Evolutionary conservation across 2,113 vertebrate species (phyloP), one percentile per base, ranked within the genome.

Genomic region (Bostrychus sinensis): DNA sequence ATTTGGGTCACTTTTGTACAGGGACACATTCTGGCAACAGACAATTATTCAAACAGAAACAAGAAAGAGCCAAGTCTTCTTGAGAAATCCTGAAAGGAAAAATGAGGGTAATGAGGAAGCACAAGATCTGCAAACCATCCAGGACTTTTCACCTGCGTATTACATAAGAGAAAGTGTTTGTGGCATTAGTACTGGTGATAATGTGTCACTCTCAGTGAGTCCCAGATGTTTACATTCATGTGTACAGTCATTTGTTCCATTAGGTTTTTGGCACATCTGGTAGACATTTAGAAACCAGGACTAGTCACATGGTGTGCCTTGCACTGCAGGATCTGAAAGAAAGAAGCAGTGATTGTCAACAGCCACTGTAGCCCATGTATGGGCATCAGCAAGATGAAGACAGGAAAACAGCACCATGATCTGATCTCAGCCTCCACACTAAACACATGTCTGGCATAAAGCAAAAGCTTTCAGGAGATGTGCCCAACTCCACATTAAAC

Each of bases 281-380:
- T 61, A 78, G 39, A 78, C 50, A 81, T 81, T 75, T 70, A 46
- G 72, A 76, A 65, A 59, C 62, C 53, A 13, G 25, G 14, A 68
- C 42, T 25, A 39, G 22, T 78, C 57, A 48, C 57, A 51, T 11
- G 60, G 20, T 30, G 57, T 38, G 53, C 60, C 77, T 62, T 50
- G 43, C 48, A 75, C 59, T 50, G 43, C 48, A 75, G 43, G 46
- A 34, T 61, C 88, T 90, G 78, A 64, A 79, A 84, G 66, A 86
- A 73, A 80, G 56, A 75, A 59, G 12, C 26, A 34, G 26, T 61
- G 58, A 45, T n/a, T 13, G 62, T 73, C 43, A 64, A 65, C 42
- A 53, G 57, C 46, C 16, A 41, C 37, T 12, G 36, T 16, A 12
- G 38, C 26, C 25, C 53, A 51, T 14, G 28, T 16, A 41, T 63